Base-by-base conservation (phyloP, 2,113 vertebrate species). In the Toxotes chatareus region DNA sequence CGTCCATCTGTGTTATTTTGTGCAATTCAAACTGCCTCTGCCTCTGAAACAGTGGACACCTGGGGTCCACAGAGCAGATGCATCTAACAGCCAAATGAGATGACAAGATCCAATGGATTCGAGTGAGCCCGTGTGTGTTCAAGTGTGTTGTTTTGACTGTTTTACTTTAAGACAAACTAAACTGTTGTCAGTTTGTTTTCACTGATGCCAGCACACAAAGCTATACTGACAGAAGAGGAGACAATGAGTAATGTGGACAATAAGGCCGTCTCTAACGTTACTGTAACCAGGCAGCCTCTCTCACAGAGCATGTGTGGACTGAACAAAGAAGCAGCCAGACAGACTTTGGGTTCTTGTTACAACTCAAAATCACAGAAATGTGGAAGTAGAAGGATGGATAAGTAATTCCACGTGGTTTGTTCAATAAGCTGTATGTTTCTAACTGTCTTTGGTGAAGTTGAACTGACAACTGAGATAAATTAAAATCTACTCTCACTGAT, bases 281-380 rank as follows among this genome's bases (percentile, higher is more conserved):
- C 89, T 73, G 90, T 93, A 82, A 57, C 90, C 73, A 75, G 61
- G 90, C 86, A 90, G 72, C 83, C 21, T 27, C 49, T 40, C 53
- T 64, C 65, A 12, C 74, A 2, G 69, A 89, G 86, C 72, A 92
- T 89, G 85, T 86, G 80, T 3, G 47, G 64, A 69, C 51, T 19
- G 79, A 81, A 82, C 83, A 89, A 86, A 87, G 83, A 78, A 3
- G 42, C 70, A 79, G 68, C 47, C 67, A 72, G 38, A 40, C 74
- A 67, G 55, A 64, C 44, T 47, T 42, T 71, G 57, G 56, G 51
- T 77, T 56, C 42, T 69, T 62, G 56, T 64, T 23, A 73, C 49
- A 34, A 69, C 66, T 68, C 47, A 59, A 79, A 72, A 78, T 61
- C 70, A 27, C 31, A 44, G 17, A 68, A 47, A 60, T 63, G 78